Evolutionary conservation across 1,140 invertebrate species (phyloP), one percentile per base, ranked within the genome.

Genomic region (Papilio helenus): DNA sequence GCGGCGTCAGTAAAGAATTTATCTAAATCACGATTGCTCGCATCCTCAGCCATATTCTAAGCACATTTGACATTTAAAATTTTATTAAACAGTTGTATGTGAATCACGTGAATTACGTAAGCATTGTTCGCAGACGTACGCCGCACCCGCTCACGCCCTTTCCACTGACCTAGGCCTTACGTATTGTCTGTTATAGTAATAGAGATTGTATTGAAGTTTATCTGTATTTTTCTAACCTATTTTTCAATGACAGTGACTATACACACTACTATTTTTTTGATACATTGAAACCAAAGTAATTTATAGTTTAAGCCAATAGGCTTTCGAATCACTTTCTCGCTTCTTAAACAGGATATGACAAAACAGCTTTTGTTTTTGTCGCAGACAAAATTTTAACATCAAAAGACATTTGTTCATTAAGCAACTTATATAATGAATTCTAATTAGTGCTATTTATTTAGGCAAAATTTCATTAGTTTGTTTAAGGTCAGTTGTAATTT

Each of bases 101-200:
- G 73, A 76, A 18, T 76, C 73, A 76, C 49, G 49, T 76, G 29
- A 46, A 76, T 76, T 76, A 76, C 73, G 73, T 76, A 76, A 76
- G 73, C 73, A 55, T 76, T 76, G 73, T 76, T 76, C 73, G 46
- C 49, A 76, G 73, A 76, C 73, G 72, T 39, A 44, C 20, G 46
- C 51, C 46, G 49, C 73, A 51, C 49, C 49, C 49, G 29, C 49
- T 23, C 10, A 3, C 49, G 73, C 73, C 73, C 73, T 76, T 76
- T 58, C 46, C 29, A 39, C 51, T 76, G 73, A 76, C 73, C 73
- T 76, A 76, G 73, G 73, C 73, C 73, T 76, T 76, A 76, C 49
- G 23, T 76, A 34, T 55, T 34, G 61, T 68, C 61, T 68, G 61
- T 68, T 68, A 29, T 16, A 68, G 72, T 23, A 73, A 73, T 42